Evolutionary conservation across 2,113 vertebrate genomes (phyloP).

Genomic region (Acrocephalus kingi): DNA sequence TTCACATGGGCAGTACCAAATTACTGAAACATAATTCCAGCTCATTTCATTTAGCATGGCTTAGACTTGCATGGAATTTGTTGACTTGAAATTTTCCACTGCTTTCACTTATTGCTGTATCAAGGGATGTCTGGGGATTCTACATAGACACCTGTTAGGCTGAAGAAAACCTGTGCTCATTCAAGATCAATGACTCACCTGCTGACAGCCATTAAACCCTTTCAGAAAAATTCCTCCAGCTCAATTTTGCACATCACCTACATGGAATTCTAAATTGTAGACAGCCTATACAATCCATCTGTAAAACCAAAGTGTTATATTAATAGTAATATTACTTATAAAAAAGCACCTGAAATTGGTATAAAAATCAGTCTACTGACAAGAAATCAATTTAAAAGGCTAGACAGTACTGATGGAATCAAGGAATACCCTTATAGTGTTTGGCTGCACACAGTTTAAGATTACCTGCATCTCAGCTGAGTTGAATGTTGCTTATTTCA

Average conservation of each 20-base stretch:
- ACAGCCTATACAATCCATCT: background rate
- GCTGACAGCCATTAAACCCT: background rate
- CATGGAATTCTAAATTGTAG: background rate
- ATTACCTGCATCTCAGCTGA: background rate
- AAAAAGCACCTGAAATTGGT: background rate
- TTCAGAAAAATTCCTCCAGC: background rate
- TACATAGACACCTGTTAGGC: background rate
- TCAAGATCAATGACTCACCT: background rate
- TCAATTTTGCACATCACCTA: background rate
- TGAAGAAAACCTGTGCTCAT: background rate
- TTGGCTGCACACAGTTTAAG: background rate
- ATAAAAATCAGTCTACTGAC: background rate
- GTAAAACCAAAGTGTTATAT: background rate
- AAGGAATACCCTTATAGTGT: background rate
- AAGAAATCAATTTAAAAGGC: background rate
- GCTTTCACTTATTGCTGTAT: background rate
- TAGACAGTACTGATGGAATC: background rate
- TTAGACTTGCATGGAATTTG: background rate
- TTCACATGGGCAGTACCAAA: background rate
- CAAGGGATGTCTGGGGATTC: background rate
- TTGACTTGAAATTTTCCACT: background rate
- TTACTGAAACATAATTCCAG: background rate
- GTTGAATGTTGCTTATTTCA: background rate
- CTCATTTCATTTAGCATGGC: accelerated
- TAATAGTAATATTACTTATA: background rate